phyloP scores from a whole-genome alignment of 1,140 invertebrate genomes.

The Megathymus violae region DNA sequence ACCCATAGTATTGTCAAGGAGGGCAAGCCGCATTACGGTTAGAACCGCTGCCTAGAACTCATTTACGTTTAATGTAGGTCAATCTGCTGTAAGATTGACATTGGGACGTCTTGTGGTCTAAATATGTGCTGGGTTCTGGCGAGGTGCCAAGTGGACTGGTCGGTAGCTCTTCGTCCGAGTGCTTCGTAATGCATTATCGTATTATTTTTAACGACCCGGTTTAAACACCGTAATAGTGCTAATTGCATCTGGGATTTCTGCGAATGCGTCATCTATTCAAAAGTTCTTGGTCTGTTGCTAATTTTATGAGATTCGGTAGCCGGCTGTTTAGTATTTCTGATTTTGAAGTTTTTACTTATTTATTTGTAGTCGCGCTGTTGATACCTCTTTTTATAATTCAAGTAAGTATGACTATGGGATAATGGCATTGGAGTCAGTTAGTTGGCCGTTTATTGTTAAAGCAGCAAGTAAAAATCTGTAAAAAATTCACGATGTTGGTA shows the following conservation, averaged over 20 bases:
- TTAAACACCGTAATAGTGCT: constrained; percentile 43
- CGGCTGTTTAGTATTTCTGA: not conserved
- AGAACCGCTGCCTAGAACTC: constrained; percentile 31
- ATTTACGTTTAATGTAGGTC: constrained; percentile 42
- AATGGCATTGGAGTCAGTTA: not conserved
- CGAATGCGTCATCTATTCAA: not conserved
- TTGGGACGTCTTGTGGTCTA: constrained; percentile 48
- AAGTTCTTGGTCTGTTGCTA: not conserved
- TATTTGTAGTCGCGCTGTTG: not conserved
- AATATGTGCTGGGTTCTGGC: constrained; percentile 42
- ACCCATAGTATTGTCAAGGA: constrained; percentile 25
- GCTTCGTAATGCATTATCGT: constrained; percentile 27
- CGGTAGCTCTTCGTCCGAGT: constrained; percentile 26
- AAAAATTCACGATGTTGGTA: no score
- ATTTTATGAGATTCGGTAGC: not conserved
- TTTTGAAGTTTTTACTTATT: constrained; percentile 1
- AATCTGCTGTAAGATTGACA: constrained; percentile 46
- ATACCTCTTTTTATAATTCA: no score
- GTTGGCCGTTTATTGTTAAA: no score
- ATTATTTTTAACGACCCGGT: constrained; percentile 48
- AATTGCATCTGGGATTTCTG: constrained; percentile 28
- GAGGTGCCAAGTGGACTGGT: constrained; percentile 44
- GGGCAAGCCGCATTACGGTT: constrained; percentile 33
- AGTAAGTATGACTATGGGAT: not conserved
- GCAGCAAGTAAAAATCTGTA: no score